Evolutionary conservation across 2,888 invertebrate species (phyloP), one percentile per base, ranked within the genome.

Genomic region (Spatulosminthurus flaviceps): DNA sequence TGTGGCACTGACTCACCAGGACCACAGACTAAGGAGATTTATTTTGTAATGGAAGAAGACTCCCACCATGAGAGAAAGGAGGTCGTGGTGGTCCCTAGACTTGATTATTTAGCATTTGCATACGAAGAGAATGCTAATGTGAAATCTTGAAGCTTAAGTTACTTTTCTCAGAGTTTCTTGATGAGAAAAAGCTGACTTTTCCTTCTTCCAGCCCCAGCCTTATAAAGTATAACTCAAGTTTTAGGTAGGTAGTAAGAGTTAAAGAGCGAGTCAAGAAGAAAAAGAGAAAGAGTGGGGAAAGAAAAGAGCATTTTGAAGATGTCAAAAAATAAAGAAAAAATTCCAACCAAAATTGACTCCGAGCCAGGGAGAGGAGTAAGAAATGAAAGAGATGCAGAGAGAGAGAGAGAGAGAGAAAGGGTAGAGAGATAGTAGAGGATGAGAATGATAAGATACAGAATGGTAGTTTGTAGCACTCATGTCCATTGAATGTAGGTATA

Each of bases 401-500:
- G 51, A 51, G 51, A 2, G n/a, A n/a, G 51, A 51, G 5, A 51
- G 51, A 51, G 51, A 51, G 51, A 51, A 51, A 4, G 51, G 51
- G n/a, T 19, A 51, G 7, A 64, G 64, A 64, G n/a, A n/a, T n/a
- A n/a, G n/a, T 64, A 64, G 24, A 64, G 64, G 64, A 22, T 64
- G 64, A 26, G 64, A 64, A 64, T 64, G 64, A 64, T 64, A 64
- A 64, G 64, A 64, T 64, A 64, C 64, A 64, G 26, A n/a, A 11
- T 24, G 26, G 26, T 26, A 26, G 64, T 64, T 64, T 64, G 64
- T 26, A 64, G 64, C 64, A 64, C 26, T 64, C n/a, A 64, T 64
- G 64, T 64, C 64, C 64, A 64, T 64, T 64, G 64, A 64, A 64
- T 64, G 51, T 51, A 51, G 51, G 51, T 51, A 51, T 51, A 51